phyloP scores from a whole-genome alignment of 37 sponge, comb jelly and placozoan genomes.

The Cladorhizidae sp. region DNA sequence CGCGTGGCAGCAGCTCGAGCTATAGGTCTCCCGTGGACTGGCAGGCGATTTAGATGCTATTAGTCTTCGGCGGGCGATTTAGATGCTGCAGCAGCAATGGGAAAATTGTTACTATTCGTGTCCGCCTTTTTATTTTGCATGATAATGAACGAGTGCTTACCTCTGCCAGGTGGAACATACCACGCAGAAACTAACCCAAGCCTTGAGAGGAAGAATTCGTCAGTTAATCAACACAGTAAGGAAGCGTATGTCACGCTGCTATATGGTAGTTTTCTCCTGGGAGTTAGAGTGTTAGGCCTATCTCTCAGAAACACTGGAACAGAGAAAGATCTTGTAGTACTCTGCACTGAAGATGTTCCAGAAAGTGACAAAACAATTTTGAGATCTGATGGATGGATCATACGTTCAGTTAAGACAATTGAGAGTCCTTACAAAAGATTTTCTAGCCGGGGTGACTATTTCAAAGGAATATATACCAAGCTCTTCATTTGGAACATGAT shows the following conservation, averaged over 20 bases:
- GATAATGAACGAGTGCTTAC: neutral
- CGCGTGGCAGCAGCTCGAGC: too few relatives aligned
- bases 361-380: neutral
- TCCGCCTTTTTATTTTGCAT: too few relatives aligned
- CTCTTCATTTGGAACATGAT: conserved; percentile 16
- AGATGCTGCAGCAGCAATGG: too few relatives aligned
- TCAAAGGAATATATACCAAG: conserved; percentile 6
- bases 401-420: neutral
- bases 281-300: conserved; percentile 32
- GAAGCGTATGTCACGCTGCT: conserved; percentile 20
- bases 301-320: conserved; percentile 34
- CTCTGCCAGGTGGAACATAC: neutral
- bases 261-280: conserved; percentile 20
- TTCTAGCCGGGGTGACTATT: neutral
- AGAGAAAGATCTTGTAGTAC: neutral
- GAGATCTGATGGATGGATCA: conserved; percentile 23
- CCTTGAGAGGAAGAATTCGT: neutral
- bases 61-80: too few relatives aligned
- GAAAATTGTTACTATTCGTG: too few relatives aligned
- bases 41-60: too few relatives aligned
- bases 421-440: neutral
- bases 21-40: too few relatives aligned
- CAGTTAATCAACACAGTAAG: neutral
- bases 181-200: neutral
- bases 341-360: conserved; percentile 20